Conservation (phyloP, 2,797 vertebrate species). For the Dendrocincla fuliginosa region DNA sequence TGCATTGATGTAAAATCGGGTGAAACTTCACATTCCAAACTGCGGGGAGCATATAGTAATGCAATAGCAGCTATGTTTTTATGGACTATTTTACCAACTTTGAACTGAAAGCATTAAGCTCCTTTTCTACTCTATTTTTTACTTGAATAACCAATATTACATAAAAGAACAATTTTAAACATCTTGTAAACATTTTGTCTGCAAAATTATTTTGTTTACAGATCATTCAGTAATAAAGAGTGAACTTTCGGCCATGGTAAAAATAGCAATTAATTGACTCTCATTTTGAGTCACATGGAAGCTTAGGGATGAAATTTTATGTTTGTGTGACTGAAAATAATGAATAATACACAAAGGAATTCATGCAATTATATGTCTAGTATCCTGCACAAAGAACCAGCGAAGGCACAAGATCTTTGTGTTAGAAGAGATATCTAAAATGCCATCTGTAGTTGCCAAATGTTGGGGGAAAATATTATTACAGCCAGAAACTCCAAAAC, state of each 20-base stretch:
- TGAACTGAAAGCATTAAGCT: not conserved
- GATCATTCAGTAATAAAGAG: not conserved
- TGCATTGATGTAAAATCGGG: not conserved
- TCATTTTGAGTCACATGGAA: conserved; percentile 10
- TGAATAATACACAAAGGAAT: conserved; percentile 48
- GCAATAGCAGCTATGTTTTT: not conserved
- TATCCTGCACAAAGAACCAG: conserved; percentile 35
- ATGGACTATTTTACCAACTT: not conserved
- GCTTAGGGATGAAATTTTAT: conserved; percentile 10
- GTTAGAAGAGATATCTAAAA: conserved; percentile 36
- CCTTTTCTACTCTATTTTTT: not conserved
- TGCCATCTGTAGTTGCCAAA: conserved; percentile 5
- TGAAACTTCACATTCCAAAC: not conserved
- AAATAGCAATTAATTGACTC: conserved; percentile 57
- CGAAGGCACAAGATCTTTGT: not conserved
- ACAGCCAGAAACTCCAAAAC: not conserved
- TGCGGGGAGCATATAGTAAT: not conserved
- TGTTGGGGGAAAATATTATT: not conserved
- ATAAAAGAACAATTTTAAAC: not conserved
- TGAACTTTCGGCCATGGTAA: not conserved
- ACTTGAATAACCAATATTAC: not conserved
- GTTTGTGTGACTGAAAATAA: conserved; percentile 18
- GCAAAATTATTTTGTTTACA: conserved; percentile 47
- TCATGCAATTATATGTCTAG: conserved; percentile 36
- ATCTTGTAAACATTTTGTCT: not conserved